Conservation (phyloP, 2,113 vertebrate species). For the Poeciliopsis occidentalis region DNA sequence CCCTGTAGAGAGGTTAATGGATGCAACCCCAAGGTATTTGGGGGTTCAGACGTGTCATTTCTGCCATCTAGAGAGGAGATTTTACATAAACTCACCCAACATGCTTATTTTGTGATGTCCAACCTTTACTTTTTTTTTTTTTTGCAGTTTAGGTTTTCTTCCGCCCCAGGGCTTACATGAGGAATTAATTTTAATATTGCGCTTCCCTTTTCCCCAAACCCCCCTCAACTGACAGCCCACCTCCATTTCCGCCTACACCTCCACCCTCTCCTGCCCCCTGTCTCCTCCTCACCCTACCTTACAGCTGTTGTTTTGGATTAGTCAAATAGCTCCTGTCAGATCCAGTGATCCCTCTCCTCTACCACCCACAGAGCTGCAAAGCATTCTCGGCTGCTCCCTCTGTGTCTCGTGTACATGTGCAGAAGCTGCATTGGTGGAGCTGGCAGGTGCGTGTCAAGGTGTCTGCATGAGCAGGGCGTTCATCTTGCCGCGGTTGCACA, state of each 20-base stretch:
- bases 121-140: constrained; percentile 54
- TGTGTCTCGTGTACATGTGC: constrained; percentile 32
- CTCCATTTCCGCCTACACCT: not conserved
- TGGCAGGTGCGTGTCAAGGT: constrained; percentile 79
- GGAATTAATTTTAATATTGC: constrained; percentile 74
- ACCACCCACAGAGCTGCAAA: constrained; percentile 78
- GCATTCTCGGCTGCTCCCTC: constrained; percentile 36
- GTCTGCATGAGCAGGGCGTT: constrained; percentile 39
- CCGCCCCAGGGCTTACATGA: constrained; percentile 60
- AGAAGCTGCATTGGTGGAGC: constrained; percentile 18
- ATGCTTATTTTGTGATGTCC: constrained; percentile 35
- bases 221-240: constrained; percentile 32
- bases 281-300: constrained; percentile 70
- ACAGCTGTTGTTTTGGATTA: constrained; percentile 87
- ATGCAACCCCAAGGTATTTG: constrained; percentile 26
- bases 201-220: constrained; percentile 34
- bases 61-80: constrained; percentile 16
- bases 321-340: constrained; percentile 84
- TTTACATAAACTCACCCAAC: constrained; percentile 37
- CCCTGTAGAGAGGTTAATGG: constrained; percentile 63
- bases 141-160: constrained; percentile 37
- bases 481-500: constrained; percentile 33
- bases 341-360: constrained; percentile 77
- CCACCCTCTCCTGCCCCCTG: constrained; percentile 12
- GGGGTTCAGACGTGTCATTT: constrained; percentile 21